Percentiles rank a stretch among this genome's conserved stretches.
These are phyloP conservation scores for Zoroaster sp. DNA, from an alignment of 53 echinoderm and acorn worm species.

Conservation along the genomic window DNA sequence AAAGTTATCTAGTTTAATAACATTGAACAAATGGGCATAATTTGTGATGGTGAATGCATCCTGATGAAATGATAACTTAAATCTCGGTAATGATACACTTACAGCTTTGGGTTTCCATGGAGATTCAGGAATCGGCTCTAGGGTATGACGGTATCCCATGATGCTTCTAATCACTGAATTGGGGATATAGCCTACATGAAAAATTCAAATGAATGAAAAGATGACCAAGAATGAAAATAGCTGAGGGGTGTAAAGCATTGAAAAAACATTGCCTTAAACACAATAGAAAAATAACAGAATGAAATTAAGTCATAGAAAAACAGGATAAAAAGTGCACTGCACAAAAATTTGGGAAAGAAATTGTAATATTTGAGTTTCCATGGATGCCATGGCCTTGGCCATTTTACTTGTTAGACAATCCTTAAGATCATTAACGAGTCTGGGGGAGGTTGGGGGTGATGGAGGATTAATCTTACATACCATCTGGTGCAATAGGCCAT, in stretches of 20 bases:
- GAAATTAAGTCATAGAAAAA: too few relatives aligned
- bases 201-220: not conserved
- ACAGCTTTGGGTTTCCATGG: constrained; percentile 84
- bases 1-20: not conserved
- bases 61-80: not conserved
- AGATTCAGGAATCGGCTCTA: constrained; percentile 53
- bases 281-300: too few relatives aligned
- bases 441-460: not conserved
- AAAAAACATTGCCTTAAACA: too few relatives aligned
- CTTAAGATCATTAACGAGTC: too few relatives aligned
- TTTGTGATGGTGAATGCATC: not conserved
- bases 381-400: too few relatives aligned
- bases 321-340: too few relatives aligned
- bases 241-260: not conserved
- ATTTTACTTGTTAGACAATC: too few relatives aligned
- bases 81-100: too few relatives aligned
- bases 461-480: constrained; percentile 45
- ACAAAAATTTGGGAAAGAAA: too few relatives aligned
- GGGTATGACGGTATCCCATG: constrained; percentile 66
- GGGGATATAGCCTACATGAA: constrained; percentile 82
- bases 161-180: constrained; percentile 83
- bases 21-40: not conserved
- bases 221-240: not conserved
- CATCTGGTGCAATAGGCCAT: constrained; percentile 88
- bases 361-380: too few relatives aligned